Evolutionary conservation across 2,888 invertebrate genomes (phyloP).

Genomic region (Spodoptera picta): DNA sequence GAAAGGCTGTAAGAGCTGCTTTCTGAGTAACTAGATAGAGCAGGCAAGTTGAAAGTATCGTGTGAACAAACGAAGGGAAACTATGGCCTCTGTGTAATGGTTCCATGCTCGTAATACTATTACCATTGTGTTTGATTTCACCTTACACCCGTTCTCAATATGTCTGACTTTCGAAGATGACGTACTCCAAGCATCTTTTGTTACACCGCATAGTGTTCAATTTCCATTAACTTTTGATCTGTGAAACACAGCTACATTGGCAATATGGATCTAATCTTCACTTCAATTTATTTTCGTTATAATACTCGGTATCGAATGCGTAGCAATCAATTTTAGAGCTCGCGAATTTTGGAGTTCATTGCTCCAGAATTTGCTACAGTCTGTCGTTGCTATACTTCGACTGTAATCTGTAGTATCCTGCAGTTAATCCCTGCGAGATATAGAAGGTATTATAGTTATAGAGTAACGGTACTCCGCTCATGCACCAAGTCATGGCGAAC

Average conservation of each 20-base stretch:
- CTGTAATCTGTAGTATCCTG: slow-evolving; percentile 26
- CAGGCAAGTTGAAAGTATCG: slow-evolving; percentile 80
- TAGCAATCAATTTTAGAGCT: slow-evolving; percentile 21
- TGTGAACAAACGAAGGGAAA: slow-evolving; percentile 81
- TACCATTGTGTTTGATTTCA: slow-evolving; percentile 60
- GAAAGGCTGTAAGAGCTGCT: slow-evolving; percentile 82
- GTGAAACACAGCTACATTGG: not conserved
- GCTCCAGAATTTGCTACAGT: slow-evolving; percentile 34
- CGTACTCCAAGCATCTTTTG: slow-evolving; percentile 5
- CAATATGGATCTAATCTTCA: slow-evolving; percentile 1
- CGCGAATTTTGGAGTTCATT: slow-evolving; percentile 25
- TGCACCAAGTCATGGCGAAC: slow-evolving; percentile 71
- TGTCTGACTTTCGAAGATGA: slow-evolving; percentile 47
- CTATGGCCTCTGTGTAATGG: slow-evolving; percentile 62
- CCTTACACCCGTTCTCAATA: slow-evolving; percentile 42
- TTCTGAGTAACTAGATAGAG: slow-evolving; percentile 84
- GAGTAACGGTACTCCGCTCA: slow-evolving; percentile 68
- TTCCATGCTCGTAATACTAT: slow-evolving; percentile 55
- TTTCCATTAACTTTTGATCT: not conserved
- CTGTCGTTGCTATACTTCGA: slow-evolving; percentile 8
- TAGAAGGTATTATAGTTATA: slow-evolving; percentile 48
- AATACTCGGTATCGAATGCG: slow-evolving; percentile 3
- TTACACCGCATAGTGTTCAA: not conserved
- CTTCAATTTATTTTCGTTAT: slow-evolving; percentile 11
- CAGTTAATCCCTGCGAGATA: slow-evolving; percentile 43